Evolutionary conservation across 2,888 invertebrate genomes (phyloP).

Genomic region (Dermolepida albohirtum): DNA sequence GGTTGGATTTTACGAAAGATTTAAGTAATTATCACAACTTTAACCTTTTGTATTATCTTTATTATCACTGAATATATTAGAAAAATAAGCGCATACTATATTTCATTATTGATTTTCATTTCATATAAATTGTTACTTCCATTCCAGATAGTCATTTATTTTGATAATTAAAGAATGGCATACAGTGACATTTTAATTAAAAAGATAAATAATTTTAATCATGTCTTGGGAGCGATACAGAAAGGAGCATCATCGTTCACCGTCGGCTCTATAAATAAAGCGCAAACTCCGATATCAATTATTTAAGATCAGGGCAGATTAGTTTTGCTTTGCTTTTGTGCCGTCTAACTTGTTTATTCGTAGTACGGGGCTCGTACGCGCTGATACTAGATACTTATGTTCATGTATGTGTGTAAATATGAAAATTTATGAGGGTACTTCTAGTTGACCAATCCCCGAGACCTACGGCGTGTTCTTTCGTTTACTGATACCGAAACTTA

Average conservation of each 20-base stretch:
- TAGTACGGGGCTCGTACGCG: too few relatives aligned
- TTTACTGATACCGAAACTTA: slow-evolving; percentile 33
- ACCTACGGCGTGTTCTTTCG: too few relatives aligned
- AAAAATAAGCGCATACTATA: too few relatives aligned
- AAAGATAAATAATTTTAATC: slow-evolving; percentile 33
- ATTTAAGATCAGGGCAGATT: slow-evolving; percentile 60
- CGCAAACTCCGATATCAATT: slow-evolving; percentile 61
- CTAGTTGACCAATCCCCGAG: slow-evolving; percentile 3
- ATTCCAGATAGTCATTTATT: slow-evolving; percentile 6
- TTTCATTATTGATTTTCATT: too few relatives aligned
- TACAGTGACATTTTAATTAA: slow-evolving; percentile 20
- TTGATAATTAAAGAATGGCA: slow-evolving; percentile 9
- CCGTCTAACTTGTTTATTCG: slow-evolving; percentile 14
- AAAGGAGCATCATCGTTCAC: slow-evolving; percentile 10
- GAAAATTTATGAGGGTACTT: slow-evolving; percentile 58
- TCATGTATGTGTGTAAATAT: slow-evolving; percentile 54
- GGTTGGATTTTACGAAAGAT: too few relatives aligned
- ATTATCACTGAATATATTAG: too few relatives aligned
- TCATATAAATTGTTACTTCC: too few relatives aligned
- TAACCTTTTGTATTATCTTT: too few relatives aligned
- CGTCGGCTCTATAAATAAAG: slow-evolving; percentile 57
- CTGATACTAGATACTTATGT: too few relatives aligned
- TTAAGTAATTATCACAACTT: too few relatives aligned
- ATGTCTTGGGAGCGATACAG: not conserved
- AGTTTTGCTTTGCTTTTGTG: slow-evolving; percentile 53